phyloP scores from a whole-genome alignment of 2,113 vertebrate genomes.

The Boleophthalmus pectinirostris region DNA sequence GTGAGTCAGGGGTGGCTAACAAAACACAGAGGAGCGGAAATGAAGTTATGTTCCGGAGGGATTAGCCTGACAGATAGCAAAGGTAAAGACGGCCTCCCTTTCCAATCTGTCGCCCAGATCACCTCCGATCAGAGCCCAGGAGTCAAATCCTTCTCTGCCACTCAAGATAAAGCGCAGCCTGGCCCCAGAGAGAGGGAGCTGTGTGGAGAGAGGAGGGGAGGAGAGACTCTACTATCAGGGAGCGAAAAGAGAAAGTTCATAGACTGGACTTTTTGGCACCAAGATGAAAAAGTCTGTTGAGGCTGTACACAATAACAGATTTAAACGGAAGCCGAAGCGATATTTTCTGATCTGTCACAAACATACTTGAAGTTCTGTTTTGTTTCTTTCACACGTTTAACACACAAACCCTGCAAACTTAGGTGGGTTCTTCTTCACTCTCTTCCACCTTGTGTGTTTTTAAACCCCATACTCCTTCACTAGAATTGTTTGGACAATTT shows the following conservation, averaged over 20 bases:
- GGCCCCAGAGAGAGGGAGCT: background rate
- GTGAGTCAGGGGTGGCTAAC: constrained; percentile 61
- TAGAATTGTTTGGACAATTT: too few species aligned
- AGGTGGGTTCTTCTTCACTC: too few species aligned
- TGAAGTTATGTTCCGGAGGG: constrained; percentile 66
- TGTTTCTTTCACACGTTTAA: too few species aligned
- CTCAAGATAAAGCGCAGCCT: constrained; percentile 2
- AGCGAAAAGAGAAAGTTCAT: background rate
- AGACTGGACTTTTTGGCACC: background rate
- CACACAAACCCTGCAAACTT: too few species aligned
- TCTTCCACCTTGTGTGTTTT: too few species aligned
- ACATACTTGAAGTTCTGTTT: too few species aligned
- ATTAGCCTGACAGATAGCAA: constrained; percentile 67
- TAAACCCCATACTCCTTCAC: too few species aligned
- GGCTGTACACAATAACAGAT: background rate
- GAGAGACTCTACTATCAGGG: background rate
- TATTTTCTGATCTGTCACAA: too few species aligned
- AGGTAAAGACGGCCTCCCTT: constrained; percentile 61
- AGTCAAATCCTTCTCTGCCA: constrained; percentile 27
- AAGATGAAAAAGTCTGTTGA: background rate
- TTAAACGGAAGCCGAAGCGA: background rate
- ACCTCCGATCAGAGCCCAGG: constrained; percentile 55
- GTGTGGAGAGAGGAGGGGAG: background rate
- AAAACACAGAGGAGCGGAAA: constrained; percentile 66
- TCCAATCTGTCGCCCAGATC: constrained; percentile 63